phyloP scores from a whole-genome alignment of 2,888 invertebrate species.

The Drosophila leonis region DNA sequence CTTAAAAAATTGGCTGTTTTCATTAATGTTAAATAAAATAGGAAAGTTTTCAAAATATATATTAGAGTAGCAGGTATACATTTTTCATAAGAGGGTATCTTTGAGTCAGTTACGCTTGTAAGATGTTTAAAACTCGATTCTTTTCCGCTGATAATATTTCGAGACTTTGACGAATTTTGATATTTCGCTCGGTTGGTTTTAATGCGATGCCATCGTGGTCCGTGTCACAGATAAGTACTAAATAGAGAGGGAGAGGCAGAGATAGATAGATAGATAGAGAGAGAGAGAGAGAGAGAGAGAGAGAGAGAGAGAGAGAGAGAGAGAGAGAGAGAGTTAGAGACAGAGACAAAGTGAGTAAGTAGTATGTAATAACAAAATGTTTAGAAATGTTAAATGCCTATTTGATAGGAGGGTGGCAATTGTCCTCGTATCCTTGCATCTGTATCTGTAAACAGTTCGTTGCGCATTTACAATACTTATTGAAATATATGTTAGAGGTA shows the following conservation, averaged over 20 bases:
- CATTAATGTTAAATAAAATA: background rate
- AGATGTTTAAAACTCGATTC: slow-evolving; percentile 60
- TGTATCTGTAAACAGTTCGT: slow-evolving; percentile 15
- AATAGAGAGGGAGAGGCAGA: background rate
- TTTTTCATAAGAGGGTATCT: background rate
- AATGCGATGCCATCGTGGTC: slow-evolving; percentile 62
- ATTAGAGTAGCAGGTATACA: background rate
- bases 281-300: background rate
- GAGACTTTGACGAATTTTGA: slow-evolving; percentile 60
- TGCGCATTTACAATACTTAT: slow-evolving; percentile 17
- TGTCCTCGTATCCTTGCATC: background rate
- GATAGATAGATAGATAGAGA: background rate
- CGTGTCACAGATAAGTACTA: slow-evolving; percentile 3
- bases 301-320: background rate
- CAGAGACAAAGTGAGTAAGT: slow-evolving; percentile 24
- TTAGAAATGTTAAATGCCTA: slow-evolving; percentile 41
- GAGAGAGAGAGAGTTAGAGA: slow-evolving; percentile 13
- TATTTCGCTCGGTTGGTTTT: slow-evolving; percentile 73
- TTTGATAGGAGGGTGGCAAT: slow-evolving; percentile 1
- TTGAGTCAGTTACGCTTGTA: background rate
- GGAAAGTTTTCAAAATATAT: background rate
- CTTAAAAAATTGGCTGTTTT: background rate
- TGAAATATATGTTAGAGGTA: background rate
- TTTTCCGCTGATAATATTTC: slow-evolving; percentile 73
- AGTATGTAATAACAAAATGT: slow-evolving; percentile 49